These are phyloP conservation scores for Dreissena polymorpha DNA, from an alignment of 1,140 invertebrate species.

Conservation along the genomic window DNA sequence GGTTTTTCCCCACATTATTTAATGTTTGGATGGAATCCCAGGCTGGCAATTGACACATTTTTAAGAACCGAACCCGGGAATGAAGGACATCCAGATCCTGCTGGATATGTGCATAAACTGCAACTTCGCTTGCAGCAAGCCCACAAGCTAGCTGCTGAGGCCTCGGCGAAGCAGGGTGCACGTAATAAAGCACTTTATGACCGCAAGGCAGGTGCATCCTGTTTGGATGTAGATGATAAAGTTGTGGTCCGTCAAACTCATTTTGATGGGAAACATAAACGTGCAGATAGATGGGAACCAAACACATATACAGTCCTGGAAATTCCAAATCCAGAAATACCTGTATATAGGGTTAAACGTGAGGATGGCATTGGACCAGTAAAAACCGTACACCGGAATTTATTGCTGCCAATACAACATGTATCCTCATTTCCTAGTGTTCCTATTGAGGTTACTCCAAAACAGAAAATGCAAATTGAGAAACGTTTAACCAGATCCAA, in stretches of 20 bases:
- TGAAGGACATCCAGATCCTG: too few species aligned
- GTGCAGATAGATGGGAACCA: constrained; percentile 19
- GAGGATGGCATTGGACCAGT: constrained; percentile 23
- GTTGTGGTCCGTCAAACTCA: constrained; percentile 10
- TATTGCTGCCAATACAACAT: not conserved
- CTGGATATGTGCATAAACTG: too few species aligned
- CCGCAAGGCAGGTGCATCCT: constrained; percentile 1
- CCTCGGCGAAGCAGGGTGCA: not conserved
- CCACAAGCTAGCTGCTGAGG: not conserved
- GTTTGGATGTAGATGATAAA: constrained; percentile 10
- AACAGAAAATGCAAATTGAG: not conserved
- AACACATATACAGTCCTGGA: not conserved
- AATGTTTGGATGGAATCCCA: constrained; percentile 32
- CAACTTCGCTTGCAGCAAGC: too few species aligned
- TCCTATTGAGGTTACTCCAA: not conserved
- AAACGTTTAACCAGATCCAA: not conserved
- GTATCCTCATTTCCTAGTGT: too few species aligned
- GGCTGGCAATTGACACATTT: constrained; percentile 27
- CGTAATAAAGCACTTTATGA: constrained; percentile 5
- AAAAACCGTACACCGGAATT: constrained; percentile 10
- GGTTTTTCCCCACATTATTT: constrained; percentile 34
- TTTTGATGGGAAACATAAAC: constrained; percentile 14
- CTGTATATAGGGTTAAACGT: not conserved
- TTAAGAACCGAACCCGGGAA: not conserved
- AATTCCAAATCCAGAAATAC: constrained; percentile 2